These are phyloP conservation scores for Oscheius myriophilus DNA, from an alignment of 2,888 invertebrate species.

Conservation along the genomic window DNA sequence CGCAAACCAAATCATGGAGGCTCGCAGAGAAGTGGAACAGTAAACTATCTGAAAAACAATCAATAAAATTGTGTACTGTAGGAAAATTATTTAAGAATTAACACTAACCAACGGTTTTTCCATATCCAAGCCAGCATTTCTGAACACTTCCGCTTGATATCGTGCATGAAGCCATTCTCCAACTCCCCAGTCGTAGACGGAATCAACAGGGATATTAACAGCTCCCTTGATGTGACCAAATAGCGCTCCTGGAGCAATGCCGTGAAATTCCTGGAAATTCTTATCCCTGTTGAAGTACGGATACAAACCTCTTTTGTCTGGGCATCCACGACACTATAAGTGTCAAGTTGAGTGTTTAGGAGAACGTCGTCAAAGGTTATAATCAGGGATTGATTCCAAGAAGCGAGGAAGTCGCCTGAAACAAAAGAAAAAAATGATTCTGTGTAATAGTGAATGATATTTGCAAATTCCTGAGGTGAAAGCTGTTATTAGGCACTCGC, in stretches of 20 bases:
- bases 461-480: too few species aligned
- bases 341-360: conserved; percentile 58
- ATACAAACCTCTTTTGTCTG: conserved; percentile 61
- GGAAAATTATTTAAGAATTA: too few species aligned
- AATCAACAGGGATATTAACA: conserved; percentile 64
- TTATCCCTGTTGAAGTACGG: not conserved
- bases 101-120: conserved; percentile 42
- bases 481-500: too few species aligned
- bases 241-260: conserved; percentile 56
- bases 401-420: conserved; percentile 63
- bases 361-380: conserved; percentile 68
- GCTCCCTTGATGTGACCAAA: conserved; percentile 67
- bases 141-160: conserved; percentile 42
- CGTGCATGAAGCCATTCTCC: conserved; percentile 42
- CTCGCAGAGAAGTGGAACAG: conserved; percentile 59
- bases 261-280: conserved; percentile 51
- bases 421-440: not conserved
- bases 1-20: conserved; percentile 67
- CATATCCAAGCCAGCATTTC: conserved; percentile 41
- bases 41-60: conserved; percentile 47
- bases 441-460: not conserved
- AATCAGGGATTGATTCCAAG: conserved; percentile 61
- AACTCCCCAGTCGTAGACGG: conserved; percentile 51
- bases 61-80: not conserved
- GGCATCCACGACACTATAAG: conserved; percentile 66